Evolutionary conservation across 2,113 vertebrate genomes (phyloP).

Genomic region (Xiphophorus couchianus): DNA sequence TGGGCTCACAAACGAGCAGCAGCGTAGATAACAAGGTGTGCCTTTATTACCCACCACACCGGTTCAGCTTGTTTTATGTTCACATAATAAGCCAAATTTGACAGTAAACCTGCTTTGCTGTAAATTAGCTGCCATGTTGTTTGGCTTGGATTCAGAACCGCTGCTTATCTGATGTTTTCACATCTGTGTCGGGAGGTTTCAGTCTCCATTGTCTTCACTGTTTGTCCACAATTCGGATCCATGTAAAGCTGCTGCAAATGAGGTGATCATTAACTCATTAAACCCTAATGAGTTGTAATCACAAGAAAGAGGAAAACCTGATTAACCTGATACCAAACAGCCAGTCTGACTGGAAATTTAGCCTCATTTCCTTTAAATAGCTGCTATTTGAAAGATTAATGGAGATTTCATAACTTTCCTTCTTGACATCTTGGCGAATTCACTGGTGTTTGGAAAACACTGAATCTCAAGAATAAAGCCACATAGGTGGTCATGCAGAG

Average conservation of each 20-base stretch:
- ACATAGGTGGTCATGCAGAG: not conserved
- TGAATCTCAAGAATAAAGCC: not conserved
- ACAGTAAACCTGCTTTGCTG: not conserved
- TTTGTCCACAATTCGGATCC: not conserved
- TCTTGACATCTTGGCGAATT: not conserved
- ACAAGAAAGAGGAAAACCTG: not conserved
- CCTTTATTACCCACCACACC: not conserved
- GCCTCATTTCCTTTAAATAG: not conserved
- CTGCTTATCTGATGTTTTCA: not conserved
- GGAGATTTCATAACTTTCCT: not conserved
- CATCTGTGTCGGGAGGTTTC: not conserved
- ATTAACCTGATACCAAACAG: not conserved
- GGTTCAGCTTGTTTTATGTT: not conserved
- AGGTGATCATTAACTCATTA: conserved; percentile 2
- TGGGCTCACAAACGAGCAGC: not conserved
- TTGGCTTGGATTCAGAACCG: not conserved
- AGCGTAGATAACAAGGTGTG: not conserved
- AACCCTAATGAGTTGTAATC: not conserved
- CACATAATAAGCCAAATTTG: not conserved
- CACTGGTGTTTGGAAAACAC: not conserved
- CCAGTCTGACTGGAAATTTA: too few relatives aligned
- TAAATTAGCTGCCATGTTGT: not conserved
- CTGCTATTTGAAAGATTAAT: not conserved
- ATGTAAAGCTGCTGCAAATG: not conserved
- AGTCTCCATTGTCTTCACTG: not conserved